Base-by-base conservation (phyloP, 1,140 invertebrate species). In the Drosophila tani region DNA sequence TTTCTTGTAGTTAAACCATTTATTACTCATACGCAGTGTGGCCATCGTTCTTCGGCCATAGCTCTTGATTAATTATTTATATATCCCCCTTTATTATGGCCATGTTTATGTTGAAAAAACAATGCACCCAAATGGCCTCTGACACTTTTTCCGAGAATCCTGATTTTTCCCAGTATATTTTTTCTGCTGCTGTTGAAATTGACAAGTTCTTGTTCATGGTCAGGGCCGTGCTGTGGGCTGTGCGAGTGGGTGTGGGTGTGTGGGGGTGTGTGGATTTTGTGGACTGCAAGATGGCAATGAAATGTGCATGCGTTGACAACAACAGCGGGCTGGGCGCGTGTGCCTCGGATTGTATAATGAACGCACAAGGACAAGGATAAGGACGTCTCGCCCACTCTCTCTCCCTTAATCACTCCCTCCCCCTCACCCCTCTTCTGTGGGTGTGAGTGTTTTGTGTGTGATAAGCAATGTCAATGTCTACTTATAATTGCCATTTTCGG, bases 121-220 rank as follows among this genome's bases (percentile, higher is more conserved):
- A 3, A 35, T 32, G 2, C 0, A 11, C 9, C 1, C 3, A 35
- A 35, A 35, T 11, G 32, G 32, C 0, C 32, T 41, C 40, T 41
- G 2, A 41, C 9, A 14, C 8, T 11, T 41, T 40, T 45, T 9
- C 32, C 9, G 11, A 11, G 32, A 35, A 35, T 32, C 29, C 29
- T 32, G 29, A 35, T 57, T 57, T 57, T n/a, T 21, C 15, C 1
- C 24, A 43, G 38, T 43, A 14, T 59, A 40, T 47, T 29, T 32
- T 19, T 40, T 29, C 5, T 55, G 32, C 43, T 55, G 32, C 70
- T 81, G 66, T 51, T 75, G 85, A 56, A 73, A 81, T 84, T 84
- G 70, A 82, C 85, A 88, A 79, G 79, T 82, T 81, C 71, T 60
- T 71, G 81, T 84, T 88, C 71, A 90, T 83, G 85, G 85, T 69